Evolutionary conservation across 1,140 invertebrate genomes (phyloP).

Genomic region (Heliconius congener): DNA sequence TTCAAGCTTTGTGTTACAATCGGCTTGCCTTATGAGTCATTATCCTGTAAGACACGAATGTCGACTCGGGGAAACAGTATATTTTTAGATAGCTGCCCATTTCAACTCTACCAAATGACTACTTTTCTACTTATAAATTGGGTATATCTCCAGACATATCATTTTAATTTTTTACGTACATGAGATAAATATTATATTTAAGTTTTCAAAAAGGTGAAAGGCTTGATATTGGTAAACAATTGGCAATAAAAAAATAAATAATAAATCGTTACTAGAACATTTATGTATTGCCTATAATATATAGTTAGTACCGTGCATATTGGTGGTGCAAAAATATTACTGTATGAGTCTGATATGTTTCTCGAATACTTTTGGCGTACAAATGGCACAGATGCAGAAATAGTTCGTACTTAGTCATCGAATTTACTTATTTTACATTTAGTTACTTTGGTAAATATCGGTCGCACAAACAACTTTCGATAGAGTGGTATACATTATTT

Average conservation of each 20-base stretch:
- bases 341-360: neutral
- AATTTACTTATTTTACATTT: conserved; percentile 6
- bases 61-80: conserved; percentile 71
- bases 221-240: too few species aligned
- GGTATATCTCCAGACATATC: neutral
- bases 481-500: neutral
- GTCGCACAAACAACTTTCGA: neutral
- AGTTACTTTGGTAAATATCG: neutral
- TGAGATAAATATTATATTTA: neutral
- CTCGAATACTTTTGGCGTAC: conserved; percentile 17
- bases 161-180: neutral
- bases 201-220: too few species aligned
- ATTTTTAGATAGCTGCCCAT: conserved; percentile 72
- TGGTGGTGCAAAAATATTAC: too few species aligned
- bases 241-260: too few species aligned
- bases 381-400: conserved; percentile 27
- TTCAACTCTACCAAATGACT: conserved; percentile 50
- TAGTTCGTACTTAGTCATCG: conserved; percentile 40
- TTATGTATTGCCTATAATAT: too few species aligned
- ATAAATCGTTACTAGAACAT: too few species aligned
- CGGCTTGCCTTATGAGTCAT: conserved; percentile 68
- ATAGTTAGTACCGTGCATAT: too few species aligned
- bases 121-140: conserved; percentile 34
- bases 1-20: conserved; percentile 58
- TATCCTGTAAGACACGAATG: conserved; percentile 74